phyloP scores from a whole-genome alignment of 2,888 invertebrate genomes.

The Leptura quadrifasciata region DNA sequence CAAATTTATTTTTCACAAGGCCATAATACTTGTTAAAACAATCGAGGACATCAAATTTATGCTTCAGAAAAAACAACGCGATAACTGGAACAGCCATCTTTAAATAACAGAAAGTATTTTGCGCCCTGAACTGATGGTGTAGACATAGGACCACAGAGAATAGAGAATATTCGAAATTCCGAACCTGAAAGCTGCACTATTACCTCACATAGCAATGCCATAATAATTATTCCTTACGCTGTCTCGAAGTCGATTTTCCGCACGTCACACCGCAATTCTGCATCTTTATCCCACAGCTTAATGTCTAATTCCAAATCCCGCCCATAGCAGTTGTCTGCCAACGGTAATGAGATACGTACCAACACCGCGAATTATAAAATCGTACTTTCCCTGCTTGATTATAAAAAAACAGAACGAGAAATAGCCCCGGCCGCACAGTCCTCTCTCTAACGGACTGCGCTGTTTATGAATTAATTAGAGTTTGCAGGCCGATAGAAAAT shows the following conservation, averaged over 20 bases:
- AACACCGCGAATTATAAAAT: conserved; percentile 9
- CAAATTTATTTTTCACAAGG: no score
- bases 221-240: conserved; percentile 24
- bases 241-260: neutral
- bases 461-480: conserved; percentile 14
- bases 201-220: conserved; percentile 31
- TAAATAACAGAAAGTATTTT: no score
- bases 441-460: conserved; percentile 21
- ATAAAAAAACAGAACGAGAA: conserved; percentile 7
- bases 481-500: conserved; percentile 10
- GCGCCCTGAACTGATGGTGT: no score
- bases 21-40: no score
- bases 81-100: no score
- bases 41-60: no score
- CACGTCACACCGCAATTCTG: neutral
- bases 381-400: conserved; percentile 10
- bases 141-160: no score
- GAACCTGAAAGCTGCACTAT: conserved; percentile 13
- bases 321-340: conserved; percentile 36
- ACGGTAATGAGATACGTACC: conserved; percentile 29
- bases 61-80: no score
- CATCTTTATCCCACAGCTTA: neutral
- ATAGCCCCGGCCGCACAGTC: neutral
- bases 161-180: conserved; percentile 26
- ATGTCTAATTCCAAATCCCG: conserved; percentile 17